Base-by-base conservation (phyloP, 2,113 vertebrate genomes). In the Parotia lawesii region DNA sequence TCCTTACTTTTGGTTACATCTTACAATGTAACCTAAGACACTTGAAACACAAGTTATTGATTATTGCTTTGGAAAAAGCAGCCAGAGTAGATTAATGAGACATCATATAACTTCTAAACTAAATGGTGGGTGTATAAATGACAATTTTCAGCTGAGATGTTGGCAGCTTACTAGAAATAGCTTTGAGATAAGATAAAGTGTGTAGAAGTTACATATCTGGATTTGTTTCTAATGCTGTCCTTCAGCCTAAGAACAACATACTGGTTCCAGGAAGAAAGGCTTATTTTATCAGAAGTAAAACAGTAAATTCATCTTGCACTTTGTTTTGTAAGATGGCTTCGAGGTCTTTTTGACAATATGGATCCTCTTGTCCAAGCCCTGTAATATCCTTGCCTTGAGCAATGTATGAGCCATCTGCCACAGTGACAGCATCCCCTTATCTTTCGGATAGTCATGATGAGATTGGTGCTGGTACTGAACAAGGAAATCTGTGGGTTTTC, bases 61-160 rank as follows among this genome's bases (percentile, higher is more conserved):
- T 61, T 85, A 88, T 50, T 89, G 58, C 62, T 92, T 91, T 69
- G 66, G 44, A 65, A 88, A 81, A 85, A 91, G 76, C 89, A 82
- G 45, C 70, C 51, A 47, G 45, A 79, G n/a, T 84, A 88, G 58
- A 95, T 96, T 96, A 97, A 95, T 11, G 51, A 94, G 64, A 70
- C 38, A 75, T 94, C 53, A 35, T n/a, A 19, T 54, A 35, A 82
- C 74, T 95, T 78, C 47, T 92, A 95, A 96, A 83, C 13, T 94
- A 87, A 92, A 85, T 83, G 12, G 37, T 92, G 40, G 15, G 70
- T 96, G 72, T 96, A 79, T 79, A 90, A 96, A 89, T 79, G 33
- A 51, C 38, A 54, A 82, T 90, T 96, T 95, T 79, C 75, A 75
- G 58, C 60, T 80, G n/a, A n/a, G 22, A 60, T 78, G 28, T 48